Conservation (phyloP, 2,797 vertebrate species). For the Ctenopoma kingsleyae region DNA sequence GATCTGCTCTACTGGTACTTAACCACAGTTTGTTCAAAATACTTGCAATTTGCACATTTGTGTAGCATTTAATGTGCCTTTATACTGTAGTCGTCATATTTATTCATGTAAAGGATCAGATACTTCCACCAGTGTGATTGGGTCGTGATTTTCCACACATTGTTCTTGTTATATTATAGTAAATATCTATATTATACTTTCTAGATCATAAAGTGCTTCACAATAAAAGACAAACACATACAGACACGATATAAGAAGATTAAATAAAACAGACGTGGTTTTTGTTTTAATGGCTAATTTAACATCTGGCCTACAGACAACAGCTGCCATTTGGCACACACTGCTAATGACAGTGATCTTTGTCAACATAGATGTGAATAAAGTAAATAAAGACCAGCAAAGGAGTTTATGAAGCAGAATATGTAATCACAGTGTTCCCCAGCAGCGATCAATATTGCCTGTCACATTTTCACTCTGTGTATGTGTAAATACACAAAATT, state of each 20-base stretch:
- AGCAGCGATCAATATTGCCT: neutral
- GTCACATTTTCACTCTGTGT: neutral
- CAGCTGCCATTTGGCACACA: neutral
- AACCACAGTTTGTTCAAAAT: neutral
- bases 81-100: neutral
- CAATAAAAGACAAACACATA: neutral
- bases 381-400: neutral
- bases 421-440: neutral
- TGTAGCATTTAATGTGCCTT: neutral
- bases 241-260: neutral
- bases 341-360: neutral
- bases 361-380: neutral
- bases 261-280: neutral
- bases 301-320: neutral
- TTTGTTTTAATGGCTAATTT: constrained; percentile 6
- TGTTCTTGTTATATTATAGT: neutral
- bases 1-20: neutral
- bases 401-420: neutral
- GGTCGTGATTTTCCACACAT: neutral
- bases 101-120: neutral
- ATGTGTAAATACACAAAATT: neutral
- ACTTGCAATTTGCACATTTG: too few relatives aligned
- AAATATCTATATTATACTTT: neutral
- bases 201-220: constrained; percentile 3
- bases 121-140: neutral